Conservation (phyloP, 2,797 vertebrate species). For the Eulemur albifrons region DNA sequence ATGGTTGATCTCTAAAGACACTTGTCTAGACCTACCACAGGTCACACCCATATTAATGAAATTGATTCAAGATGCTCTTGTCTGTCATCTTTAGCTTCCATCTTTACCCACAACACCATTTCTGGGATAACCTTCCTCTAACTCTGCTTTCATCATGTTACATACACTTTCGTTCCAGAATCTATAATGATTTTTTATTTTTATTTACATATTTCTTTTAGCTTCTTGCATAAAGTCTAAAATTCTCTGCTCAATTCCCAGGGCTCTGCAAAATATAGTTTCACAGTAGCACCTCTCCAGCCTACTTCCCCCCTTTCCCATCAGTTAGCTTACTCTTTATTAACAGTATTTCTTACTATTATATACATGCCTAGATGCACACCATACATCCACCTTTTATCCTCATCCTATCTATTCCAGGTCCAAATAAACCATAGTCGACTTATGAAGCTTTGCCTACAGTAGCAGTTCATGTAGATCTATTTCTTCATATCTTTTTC, state of each 20-base stretch:
- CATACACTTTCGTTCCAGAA: not conserved
- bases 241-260: not conserved
- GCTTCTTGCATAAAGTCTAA: not conserved
- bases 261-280: not conserved
- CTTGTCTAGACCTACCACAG: not conserved
- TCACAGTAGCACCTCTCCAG: not conserved
- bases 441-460: not conserved
- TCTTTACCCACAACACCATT: not conserved
- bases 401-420: not conserved
- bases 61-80: not conserved
- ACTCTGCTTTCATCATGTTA: not conserved
- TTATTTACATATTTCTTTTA: not conserved
- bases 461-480: not conserved
- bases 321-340: not conserved
- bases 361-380: not conserved
- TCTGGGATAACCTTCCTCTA: not conserved
- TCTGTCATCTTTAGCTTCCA: not conserved
- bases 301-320: not conserved
- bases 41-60: not conserved
- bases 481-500: not conserved
- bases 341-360: not conserved
- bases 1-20: not conserved
- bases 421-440: not conserved
- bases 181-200: not conserved
- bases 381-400: not conserved